Evolutionary conservation across 2,888 invertebrate species (phyloP), one percentile per base, ranked within the genome.

Genomic region (Phortica magna): DNA sequence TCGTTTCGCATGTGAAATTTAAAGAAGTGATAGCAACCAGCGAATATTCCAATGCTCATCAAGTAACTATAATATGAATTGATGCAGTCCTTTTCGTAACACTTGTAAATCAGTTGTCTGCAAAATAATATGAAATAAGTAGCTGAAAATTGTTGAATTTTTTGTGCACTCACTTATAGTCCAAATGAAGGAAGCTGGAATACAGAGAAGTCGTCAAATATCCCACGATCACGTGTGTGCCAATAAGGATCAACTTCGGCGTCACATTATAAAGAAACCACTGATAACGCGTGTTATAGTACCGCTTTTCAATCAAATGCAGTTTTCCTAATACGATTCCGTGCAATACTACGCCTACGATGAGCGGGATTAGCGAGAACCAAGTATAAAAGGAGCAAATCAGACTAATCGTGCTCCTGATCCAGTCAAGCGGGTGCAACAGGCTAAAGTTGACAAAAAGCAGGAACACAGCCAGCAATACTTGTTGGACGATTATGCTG

Each of bases 311-410:
- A 22, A 93, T 92, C 39, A 95, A 93, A 83, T 95, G 95, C 81
- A 94, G 94, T 87, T 95, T 95, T 67, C 95, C 95, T 85, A 95
- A 94, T 53, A 95, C 93, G 59, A 95, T 92, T n/a, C 96, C 95
- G 91, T 96, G 95, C 7, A 95, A 93, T 78, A 95, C 94, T 10
- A 95, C 94, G 0, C 95, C 93, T 41, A 93, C 89, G 12, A 93
- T 92, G 19, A 96, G 93, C 0, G 95, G 93, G 41, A 95, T 90
- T 67, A 95, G 93, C 82, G 94, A 95, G 0, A 95, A 89, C 92
- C 94, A 94, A 91, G 95, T 95, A 88, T 94, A 91, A 19, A 90
- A 83, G 12, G 92, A 91, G 77, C 90, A 86, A 57, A 95, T 92
- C 14, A 94, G 93, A 17, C 92, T 84, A 79, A 95, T 90, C 0